These are phyloP conservation scores for Triplophysa bombifrons DNA, from an alignment of 2,797 vertebrate species.

Conservation along the genomic window DNA sequence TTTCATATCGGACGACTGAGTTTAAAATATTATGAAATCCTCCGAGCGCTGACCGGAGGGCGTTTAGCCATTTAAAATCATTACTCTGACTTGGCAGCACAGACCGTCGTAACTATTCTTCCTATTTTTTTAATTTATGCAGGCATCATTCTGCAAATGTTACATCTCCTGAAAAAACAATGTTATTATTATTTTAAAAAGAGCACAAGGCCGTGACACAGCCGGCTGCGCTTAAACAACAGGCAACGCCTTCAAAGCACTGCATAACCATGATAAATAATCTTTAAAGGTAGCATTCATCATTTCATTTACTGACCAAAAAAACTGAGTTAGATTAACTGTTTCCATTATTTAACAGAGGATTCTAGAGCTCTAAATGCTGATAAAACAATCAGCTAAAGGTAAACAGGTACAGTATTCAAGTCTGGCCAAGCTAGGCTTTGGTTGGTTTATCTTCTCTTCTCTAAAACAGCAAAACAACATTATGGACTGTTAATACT, in stretches of 20 bases:
- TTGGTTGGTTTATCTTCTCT: too few relatives aligned
- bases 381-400: neutral
- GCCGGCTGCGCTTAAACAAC: neutral
- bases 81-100: slow-evolving; percentile 25
- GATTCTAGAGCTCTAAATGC: neutral
- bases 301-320: neutral
- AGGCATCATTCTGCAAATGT: neutral
- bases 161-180: neutral
- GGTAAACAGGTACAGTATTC: too few relatives aligned
- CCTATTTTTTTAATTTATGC: slow-evolving; percentile 11
- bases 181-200: neutral
- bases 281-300: neutral
- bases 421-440: too few relatives aligned
- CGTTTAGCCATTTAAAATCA: slow-evolving; percentile 29
- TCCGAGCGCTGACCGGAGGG: slow-evolving; percentile 16
- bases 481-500: too few relatives aligned
- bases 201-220: neutral
- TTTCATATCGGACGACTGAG: slow-evolving; percentile 22
- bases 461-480: too few relatives aligned
- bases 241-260: neutral
- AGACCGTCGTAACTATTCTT: neutral
- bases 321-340: neutral
- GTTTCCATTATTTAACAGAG: neutral
- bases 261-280: neutral
- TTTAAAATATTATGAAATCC: slow-evolving; percentile 33